phyloP scores from a whole-genome alignment of 1,140 invertebrate genomes.

The Adoxophyes honmai region DNA sequence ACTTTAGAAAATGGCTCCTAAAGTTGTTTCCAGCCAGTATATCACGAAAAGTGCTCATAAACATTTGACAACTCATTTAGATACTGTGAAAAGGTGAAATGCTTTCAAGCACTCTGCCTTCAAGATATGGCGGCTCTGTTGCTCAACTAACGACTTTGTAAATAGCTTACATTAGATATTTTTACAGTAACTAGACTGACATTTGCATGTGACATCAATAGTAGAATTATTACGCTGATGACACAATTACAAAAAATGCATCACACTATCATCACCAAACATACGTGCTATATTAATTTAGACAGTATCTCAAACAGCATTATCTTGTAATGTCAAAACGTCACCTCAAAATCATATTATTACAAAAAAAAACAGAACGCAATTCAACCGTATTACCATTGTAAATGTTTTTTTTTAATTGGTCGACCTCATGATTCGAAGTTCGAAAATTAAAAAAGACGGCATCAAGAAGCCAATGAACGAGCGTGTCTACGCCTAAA shows the following conservation, averaged over 20 bases:
- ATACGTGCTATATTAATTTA: too few species aligned
- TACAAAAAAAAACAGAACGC: too few species aligned
- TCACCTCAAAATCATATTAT: too few species aligned
- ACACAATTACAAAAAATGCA: background rate
- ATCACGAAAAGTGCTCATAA: slow-evolving; percentile 10
- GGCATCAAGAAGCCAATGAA: too few species aligned
- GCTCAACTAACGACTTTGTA: slow-evolving; percentile 17
- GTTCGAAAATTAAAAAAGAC: too few species aligned
- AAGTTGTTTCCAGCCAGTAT: background rate
- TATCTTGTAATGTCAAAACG: too few species aligned
- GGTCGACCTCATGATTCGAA: too few species aligned
- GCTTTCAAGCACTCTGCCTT: slow-evolving; percentile 10
- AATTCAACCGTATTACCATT: too few species aligned
- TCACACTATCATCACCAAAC: background rate
- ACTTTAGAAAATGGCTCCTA: too few species aligned
- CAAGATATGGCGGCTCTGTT: slow-evolving; percentile 9
- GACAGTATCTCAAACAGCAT: too few species aligned
- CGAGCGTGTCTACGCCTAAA: too few species aligned
- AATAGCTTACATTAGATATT: slow-evolving; percentile 17
- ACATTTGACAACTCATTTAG: slow-evolving; percentile 14
- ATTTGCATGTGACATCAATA: slow-evolving; percentile 22
- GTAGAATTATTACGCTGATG: background rate
- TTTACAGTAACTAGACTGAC: background rate
- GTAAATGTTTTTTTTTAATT: too few species aligned
- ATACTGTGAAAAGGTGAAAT: slow-evolving; percentile 13